Base-by-base conservation (phyloP, 2,797 vertebrate species). In the Sebastes baramenuke region DNA sequence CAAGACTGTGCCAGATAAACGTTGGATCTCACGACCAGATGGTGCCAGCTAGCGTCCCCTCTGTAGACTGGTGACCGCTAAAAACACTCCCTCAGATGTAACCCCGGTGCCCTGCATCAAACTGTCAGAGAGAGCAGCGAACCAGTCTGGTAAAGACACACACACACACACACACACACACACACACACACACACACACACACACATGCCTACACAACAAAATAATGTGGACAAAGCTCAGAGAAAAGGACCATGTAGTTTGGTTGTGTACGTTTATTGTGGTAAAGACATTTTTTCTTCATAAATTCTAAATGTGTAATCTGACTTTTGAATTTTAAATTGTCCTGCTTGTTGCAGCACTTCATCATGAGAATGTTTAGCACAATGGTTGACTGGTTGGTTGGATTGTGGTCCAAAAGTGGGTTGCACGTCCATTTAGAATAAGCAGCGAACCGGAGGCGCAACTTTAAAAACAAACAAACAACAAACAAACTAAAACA, bases 21-120 rank as follows among this genome's bases (percentile, higher is more conserved):
- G 83, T 85, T 87, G 87, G 84, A 83, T 89, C 78, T 92, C 89
- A 80, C 69, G 90, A 93, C 92, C 96, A 96, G 96, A 96, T 96
- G 95, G 96, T 95, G 92, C 90, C 93, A 94, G 92, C 93, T 76
- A 87, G 79, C 83, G 75, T 93, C 93, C 86, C 86, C 91, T 91
- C 90, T 86, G 89, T 91, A 91, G 90, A 90, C 92, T 85, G 84
- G 92, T 94, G 94, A 94, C 92, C 94, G 95, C 94, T 90, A 93
- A 90, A 92, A 94, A 90, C 84, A 92, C 82, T 90, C 87, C 88
- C 81, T 90, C 73, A 72, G 90, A 90, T 89, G 81, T 94, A 91
- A 94, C 93, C 94, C 67, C 25, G 6, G 34, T 77, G 87, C 88
- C 91, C 91, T 84, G 86, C 77, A 88, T 91, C 88, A 93, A 94